Conservation (phyloP, 1,140 invertebrate genomes). For the Apis florea region DNA sequence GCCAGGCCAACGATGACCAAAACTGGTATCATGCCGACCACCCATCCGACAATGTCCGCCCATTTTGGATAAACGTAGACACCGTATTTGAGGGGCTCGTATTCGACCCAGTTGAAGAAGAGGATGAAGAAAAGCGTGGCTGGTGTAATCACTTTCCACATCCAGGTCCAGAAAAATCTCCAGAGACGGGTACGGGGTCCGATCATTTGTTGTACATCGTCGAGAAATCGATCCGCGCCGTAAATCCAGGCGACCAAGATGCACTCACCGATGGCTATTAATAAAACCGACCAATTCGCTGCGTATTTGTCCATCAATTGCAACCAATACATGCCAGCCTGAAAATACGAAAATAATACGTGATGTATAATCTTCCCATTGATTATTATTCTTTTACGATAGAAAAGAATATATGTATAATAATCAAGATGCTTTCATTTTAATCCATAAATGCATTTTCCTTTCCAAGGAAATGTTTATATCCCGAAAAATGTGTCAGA, state of each 20-base stretch:
- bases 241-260: slow-evolving; percentile 91
- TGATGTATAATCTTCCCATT: neutral
- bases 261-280: slow-evolving; percentile 90
- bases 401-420: no score
- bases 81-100: slow-evolving; percentile 87
- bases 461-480: no score
- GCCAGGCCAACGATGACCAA: slow-evolving; percentile 86
- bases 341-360: slow-evolving; percentile 52
- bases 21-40: slow-evolving; percentile 87
- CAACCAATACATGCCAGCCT: slow-evolving; percentile 92
- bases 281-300: slow-evolving; percentile 91
- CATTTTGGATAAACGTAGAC: slow-evolving; percentile 88
- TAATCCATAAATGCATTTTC: no score
- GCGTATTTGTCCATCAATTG: slow-evolving; percentile 93
- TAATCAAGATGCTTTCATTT: no score
- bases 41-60: slow-evolving; percentile 90
- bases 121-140: slow-evolving; percentile 88
- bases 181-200: slow-evolving; percentile 86
- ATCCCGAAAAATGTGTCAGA: no score
- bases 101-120: slow-evolving; percentile 91
- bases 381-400: no score
- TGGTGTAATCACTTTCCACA: slow-evolving; percentile 91
- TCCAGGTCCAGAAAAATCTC: slow-evolving; percentile 89
- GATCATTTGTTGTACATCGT: slow-evolving; percentile 91
- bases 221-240: slow-evolving; percentile 89